Evolutionary conservation across 2,888 invertebrate genomes (phyloP).

Genomic region (Archaeoteleia sp.): DNA sequence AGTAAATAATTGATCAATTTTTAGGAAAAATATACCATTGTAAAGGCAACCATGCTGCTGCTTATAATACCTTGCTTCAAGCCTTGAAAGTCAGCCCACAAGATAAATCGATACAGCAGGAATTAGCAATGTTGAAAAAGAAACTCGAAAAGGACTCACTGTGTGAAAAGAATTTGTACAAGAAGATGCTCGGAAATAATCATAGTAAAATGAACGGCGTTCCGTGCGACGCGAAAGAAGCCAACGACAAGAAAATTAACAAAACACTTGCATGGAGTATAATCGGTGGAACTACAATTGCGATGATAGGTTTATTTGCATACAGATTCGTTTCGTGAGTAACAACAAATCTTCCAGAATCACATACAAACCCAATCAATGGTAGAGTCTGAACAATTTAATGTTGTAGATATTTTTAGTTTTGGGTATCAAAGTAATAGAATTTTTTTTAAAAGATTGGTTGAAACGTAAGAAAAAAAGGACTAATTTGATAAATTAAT

Average conservation of each 20-base stretch:
- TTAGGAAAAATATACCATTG: constrained; percentile 79
- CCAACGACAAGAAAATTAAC: constrained; percentile 60
- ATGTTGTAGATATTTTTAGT: too few species aligned
- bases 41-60: constrained; percentile 83
- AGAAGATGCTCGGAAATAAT: constrained; percentile 79
- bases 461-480: too few species aligned
- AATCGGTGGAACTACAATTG: constrained; percentile 80
- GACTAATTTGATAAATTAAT: too few species aligned
- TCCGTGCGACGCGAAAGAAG: constrained; percentile 26
- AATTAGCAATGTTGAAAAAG: constrained; percentile 77
- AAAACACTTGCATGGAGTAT: constrained; percentile 81
- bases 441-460: too few species aligned
- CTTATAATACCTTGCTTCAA: constrained; percentile 80
- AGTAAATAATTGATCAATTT: constrained; percentile 24
- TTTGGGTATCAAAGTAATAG: too few species aligned
- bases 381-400: neutral
- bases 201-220: constrained; percentile 36
- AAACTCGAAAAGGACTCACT: constrained; percentile 78
- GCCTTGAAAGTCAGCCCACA: constrained; percentile 82
- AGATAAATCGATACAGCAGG: constrained; percentile 78
- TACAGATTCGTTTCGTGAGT: constrained; percentile 79
- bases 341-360: constrained; percentile 1
- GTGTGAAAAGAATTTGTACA: constrained; percentile 81
- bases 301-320: constrained; percentile 84
- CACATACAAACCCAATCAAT: constrained; percentile 10